Base-by-base conservation (phyloP, 2,113 vertebrate species). In the Rostratula benghalensis region DNA sequence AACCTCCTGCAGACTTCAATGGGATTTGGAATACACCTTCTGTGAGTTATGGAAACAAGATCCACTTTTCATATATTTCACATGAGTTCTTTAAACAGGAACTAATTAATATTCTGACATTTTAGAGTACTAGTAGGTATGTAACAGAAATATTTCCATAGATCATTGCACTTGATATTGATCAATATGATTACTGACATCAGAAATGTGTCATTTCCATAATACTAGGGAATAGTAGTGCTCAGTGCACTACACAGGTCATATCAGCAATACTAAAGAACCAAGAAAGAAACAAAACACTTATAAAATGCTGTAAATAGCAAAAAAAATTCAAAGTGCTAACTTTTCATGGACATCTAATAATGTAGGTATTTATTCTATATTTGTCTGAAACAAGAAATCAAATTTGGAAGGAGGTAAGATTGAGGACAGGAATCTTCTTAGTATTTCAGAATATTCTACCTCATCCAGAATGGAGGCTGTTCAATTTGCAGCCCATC, bases 51-150 rank as follows among this genome's bases (percentile, higher is more conserved):
- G 70, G 46, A 68, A 84, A 71, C 4, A 60, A 83, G 41, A 73
- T 11, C 6, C 17, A 19, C 31, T 65, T 76, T 31, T 65, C 69
- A 21, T 46, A 39, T n/a, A 28, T 48, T 76, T 70, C 28, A 23
- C 4, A 3, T 7, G 53, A 54, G 28, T 41, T 65, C 46, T 57
- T 37, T 37, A 80, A 80, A 85, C n/a, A 80, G 63, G 53, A 93
- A 61, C 14, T 90, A 74, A 95, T 90, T 89, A 77, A 45, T 79
- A 60, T 85, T 24, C 51, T 97, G 85, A 91, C 90, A 90, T 93
- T 96, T 95, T 25, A 35, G 65, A 23, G 13, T 4, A 22, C 39
- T 27, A 63, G 71, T 10, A 86, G 86, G 22, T 83, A 89, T 95
- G 95, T 95, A 70, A 77, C 1, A 0, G 83, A 93, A 97, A 86